Evolutionary conservation across 1,140 invertebrate genomes (phyloP).

Genomic region (Thaumatotibia leucotreta): DNA sequence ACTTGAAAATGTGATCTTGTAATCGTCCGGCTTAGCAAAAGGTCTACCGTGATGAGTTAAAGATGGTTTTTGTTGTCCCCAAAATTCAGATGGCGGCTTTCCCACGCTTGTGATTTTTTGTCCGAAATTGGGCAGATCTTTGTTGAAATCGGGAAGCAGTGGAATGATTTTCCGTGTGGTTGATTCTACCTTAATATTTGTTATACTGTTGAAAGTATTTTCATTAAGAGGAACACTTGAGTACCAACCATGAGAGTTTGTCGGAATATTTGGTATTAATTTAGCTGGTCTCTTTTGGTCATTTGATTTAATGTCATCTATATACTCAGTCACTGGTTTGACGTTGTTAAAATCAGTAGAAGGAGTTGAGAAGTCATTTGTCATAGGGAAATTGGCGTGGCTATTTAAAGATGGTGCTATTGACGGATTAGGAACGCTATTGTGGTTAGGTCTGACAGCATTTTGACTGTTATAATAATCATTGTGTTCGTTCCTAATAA

Average conservation of each 20-base stretch:
- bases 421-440: constrained; percentile 25
- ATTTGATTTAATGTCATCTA: constrained; percentile 24
- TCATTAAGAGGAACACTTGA: constrained; percentile 56
- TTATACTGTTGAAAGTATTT: constrained; percentile 55
- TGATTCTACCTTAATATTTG: constrained; percentile 51
- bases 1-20: constrained; percentile 22
- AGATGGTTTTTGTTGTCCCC: constrained; percentile 36
- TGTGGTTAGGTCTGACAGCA: constrained; percentile 26
- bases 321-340: constrained; percentile 37
- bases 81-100: constrained; percentile 44
- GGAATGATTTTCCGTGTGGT: constrained; percentile 70
- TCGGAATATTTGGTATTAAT: constrained; percentile 51
- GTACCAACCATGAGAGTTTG: constrained; percentile 70
- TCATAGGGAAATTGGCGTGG: constrained; percentile 72
- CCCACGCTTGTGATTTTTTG: constrained; percentile 61
- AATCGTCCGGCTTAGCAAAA: constrained; percentile 48
- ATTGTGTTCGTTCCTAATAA: constrained; percentile 22
- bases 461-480: constrained; percentile 29
- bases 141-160: constrained; percentile 53
- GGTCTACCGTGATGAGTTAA: constrained; percentile 51
- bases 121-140: constrained; percentile 50
- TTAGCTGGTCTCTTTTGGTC: constrained; percentile 43
- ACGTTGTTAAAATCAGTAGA: constrained; percentile 17
- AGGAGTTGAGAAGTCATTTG: constrained; percentile 43
- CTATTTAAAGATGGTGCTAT: constrained; percentile 51